A percentile compares a stretch with the other conserved stretches of the same genome.
Conservation (phyloP, 2,113 vertebrate species). For the mouse (Mus musculus) region GRCm39 chr15:18536001-18536500, state of each 20-base stretch:
- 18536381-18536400: neutral
- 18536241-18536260: neutral
- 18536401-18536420: neutral
- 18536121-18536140: neutral
- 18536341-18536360: neutral
- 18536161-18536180: neutral
- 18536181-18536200: neutral
- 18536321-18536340: neutral
- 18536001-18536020: neutral
- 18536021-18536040: neutral
- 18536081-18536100: neutral
- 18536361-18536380: neutral
- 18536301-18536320: neutral
- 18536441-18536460: neutral
- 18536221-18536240: neutral
- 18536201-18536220: neutral
- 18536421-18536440: neutral
- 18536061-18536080: neutral
- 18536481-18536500: neutral
- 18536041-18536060: neutral
- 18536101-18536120: neutral
- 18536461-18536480: neutral
- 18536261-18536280: neutral
- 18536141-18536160: neutral
- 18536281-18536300: neutral